Percentiles rank a stretch among this genome's conserved stretches.
These are phyloP conservation scores for Caenorhabditis brenneri DNA, from an alignment of 1,140 invertebrate species.

Conservation along the genomic window DNA sequence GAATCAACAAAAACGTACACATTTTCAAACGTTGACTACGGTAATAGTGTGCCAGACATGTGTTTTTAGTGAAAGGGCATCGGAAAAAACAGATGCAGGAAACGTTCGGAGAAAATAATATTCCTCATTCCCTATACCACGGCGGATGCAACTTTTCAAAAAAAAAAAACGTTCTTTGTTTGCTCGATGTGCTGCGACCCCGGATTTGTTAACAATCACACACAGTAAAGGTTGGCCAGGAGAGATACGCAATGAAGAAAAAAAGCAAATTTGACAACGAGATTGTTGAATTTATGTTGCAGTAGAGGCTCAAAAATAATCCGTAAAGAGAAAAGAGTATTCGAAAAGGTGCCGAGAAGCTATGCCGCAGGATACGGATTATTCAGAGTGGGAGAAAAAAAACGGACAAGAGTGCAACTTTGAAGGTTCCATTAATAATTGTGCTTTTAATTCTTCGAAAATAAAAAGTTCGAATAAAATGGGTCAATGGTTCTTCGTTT, in stretches of 20 bases:
- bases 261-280: constrained; percentile 14
- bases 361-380: background rate
- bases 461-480: background rate
- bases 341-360: background rate
- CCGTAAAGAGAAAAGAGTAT: background rate
- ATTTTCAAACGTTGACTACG: background rate
- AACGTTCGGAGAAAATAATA: background rate
- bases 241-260: background rate
- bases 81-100: background rate
- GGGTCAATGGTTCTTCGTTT: background rate
- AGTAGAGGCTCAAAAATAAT: background rate
- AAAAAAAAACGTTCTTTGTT: background rate
- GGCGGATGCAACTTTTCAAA: background rate
- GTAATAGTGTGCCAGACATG: background rate
- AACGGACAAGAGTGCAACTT: background rate
- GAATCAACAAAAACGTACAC: background rate
- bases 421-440: background rate
- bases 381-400: background rate
- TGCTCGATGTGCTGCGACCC: constrained; percentile 18
- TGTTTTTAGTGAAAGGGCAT: background rate
- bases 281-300: background rate
- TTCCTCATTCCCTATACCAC: background rate
- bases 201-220: constrained; percentile 3
- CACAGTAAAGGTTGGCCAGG: background rate
- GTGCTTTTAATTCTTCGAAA: background rate